A percentile compares a stretch with the other conserved stretches of the same genome.
phyloP scores from a whole-genome alignment of 2,888 invertebrate genomes.

The Allolobophora icterica region DNA sequence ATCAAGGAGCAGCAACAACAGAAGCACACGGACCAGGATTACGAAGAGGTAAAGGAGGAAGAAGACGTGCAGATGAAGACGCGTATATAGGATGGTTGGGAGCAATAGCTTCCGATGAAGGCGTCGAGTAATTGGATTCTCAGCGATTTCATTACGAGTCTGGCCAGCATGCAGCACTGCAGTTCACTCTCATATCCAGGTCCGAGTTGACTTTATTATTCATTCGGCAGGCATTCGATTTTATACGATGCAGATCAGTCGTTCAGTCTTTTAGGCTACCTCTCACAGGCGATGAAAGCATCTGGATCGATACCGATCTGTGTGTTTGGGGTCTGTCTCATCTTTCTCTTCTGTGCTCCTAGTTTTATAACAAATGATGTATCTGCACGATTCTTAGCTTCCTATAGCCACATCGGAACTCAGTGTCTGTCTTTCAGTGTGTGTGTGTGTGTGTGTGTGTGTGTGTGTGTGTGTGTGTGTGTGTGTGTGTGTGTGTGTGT shows the following conservation, averaged over 20 bases:
- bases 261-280: neutral
- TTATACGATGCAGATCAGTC: neutral
- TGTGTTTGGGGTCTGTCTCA: neutral
- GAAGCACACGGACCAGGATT: neutral
- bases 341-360: neutral
- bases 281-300: neutral
- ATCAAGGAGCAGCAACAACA: neutral
- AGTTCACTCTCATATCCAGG: neutral
- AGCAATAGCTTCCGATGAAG: neutral
- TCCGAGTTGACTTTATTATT: neutral
- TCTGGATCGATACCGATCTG: neutral
- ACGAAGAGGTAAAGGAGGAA: neutral
- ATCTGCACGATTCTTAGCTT: too few species aligned
- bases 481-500: too few species aligned
- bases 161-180: neutral
- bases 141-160: neutral
- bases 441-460: too few species aligned
- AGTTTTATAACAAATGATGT: too few species aligned
- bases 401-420: too few species aligned
- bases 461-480: too few species aligned
- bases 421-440: too few species aligned
- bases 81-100: neutral
- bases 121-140: neutral
- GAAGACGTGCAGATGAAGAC: neutral
- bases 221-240: neutral